Percentiles rank a stretch among this genome's conserved stretches.
phyloP scores from a whole-genome alignment of 1,140 invertebrate species.

The Drosophila insularis region DNA sequence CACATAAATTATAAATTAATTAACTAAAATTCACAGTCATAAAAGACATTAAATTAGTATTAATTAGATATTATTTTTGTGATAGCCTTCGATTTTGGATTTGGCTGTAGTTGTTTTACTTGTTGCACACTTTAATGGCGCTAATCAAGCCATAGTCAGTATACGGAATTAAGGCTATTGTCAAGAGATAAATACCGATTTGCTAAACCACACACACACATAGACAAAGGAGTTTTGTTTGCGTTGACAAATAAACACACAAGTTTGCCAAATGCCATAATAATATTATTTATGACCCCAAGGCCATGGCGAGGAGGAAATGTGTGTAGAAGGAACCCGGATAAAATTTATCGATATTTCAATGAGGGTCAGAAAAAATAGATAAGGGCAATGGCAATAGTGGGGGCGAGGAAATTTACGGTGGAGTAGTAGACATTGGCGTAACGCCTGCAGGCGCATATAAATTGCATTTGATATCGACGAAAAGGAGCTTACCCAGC shows the following conservation, averaged over 20 bases:
- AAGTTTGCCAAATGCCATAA: conserved; percentile 69
- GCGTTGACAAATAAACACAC: conserved; percentile 70
- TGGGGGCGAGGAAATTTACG: neutral
- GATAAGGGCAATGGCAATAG: neutral
- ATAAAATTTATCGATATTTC: conserved; percentile 64
- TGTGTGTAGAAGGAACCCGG: conserved; percentile 28
- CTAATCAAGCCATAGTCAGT: conserved; percentile 46
- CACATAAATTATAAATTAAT: neutral
- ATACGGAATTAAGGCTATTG: neutral
- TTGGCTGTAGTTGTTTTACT: conserved; percentile 41
- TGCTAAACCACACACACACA: conserved; percentile 12
- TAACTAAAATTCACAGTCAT: conserved; percentile 6
- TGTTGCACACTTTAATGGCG: conserved; percentile 69
- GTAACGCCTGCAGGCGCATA: conserved; percentile 26
- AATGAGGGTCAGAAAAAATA: conserved; percentile 43
- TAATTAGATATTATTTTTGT: conserved; percentile 27
- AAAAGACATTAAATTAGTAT: conserved; percentile 48
- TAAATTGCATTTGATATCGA: conserved; percentile 37
- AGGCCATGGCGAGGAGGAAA: neutral
- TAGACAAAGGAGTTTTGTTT: conserved; percentile 48
- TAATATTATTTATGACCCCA: conserved; percentile 74
- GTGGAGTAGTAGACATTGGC: neutral
- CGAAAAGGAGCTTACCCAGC: conserved; percentile 29
- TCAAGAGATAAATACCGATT: conserved; percentile 15
- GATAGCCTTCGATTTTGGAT: neutral